These are phyloP conservation scores for Phortica okadai DNA, from an alignment of 2,888 invertebrate genomes.

Conservation along the genomic window DNA sequence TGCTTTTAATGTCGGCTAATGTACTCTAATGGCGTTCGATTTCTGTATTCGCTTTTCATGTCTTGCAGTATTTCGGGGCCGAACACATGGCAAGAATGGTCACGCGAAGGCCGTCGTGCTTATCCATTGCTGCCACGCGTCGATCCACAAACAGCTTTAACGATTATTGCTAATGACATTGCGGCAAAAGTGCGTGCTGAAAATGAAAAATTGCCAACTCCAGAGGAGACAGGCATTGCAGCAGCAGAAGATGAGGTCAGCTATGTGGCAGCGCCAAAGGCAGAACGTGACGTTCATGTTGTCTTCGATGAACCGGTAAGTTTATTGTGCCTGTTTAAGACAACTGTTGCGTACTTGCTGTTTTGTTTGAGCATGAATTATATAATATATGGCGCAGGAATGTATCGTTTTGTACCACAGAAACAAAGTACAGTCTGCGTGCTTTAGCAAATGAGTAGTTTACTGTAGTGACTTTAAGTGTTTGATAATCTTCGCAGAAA, in stretches of 20 bases:
- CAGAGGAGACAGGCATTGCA: constrained; percentile 76
- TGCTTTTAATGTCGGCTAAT: not conserved
- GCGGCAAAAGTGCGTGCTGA: constrained; percentile 82
- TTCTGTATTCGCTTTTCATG: constrained; percentile 16
- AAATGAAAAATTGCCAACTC: constrained; percentile 80
- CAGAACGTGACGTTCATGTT: constrained; percentile 52
- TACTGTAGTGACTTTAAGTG: not conserved
- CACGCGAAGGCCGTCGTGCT: constrained; percentile 89
- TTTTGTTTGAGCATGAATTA: constrained; percentile 36
- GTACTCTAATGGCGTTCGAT: not conserved
- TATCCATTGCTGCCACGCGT: constrained; percentile 90
- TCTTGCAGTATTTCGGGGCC: constrained; percentile 81
- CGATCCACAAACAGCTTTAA: constrained; percentile 90
- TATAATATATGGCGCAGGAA: constrained; percentile 40
- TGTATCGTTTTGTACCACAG: constrained; percentile 30
- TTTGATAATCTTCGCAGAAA: not conserved
- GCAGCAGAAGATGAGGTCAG: constrained; percentile 58
- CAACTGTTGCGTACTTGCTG: constrained; percentile 28
- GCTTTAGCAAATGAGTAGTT: not conserved
- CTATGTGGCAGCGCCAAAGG: constrained; percentile 44
- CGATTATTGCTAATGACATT: constrained; percentile 88
- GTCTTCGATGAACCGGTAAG: constrained; percentile 75
- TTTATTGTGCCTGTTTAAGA: constrained; percentile 44
- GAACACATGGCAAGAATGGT: constrained; percentile 86
- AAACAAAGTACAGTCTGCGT: constrained; percentile 66